Conservation (phyloP, 2,888 invertebrate genomes). For the Melinaea marsaeus region DNA sequence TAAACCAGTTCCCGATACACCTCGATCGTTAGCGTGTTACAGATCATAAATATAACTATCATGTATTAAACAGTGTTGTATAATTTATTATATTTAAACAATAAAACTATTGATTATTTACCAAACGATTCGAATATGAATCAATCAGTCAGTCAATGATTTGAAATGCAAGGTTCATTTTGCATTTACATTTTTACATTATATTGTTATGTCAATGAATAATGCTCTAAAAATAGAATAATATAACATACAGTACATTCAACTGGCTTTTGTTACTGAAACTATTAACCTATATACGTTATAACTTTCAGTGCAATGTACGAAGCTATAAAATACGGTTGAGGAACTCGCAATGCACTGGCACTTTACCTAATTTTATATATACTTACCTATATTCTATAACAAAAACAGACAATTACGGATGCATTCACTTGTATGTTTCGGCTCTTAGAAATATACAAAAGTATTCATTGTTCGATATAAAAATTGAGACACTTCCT, state of each 20-base stretch:
- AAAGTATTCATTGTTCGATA: constrained; percentile 32
- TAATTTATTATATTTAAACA: not conserved
- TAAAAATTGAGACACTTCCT: constrained; percentile 70
- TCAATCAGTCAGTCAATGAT: too few species aligned
- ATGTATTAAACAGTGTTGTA: constrained; percentile 1
- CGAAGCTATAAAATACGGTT: constrained; percentile 63
- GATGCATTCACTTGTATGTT: too few species aligned
- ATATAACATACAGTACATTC: constrained; percentile 60
- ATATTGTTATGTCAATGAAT: constrained; percentile 24
- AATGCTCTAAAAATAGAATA: constrained; percentile 60
- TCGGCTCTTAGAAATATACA: not conserved
- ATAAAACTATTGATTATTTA: too few species aligned
- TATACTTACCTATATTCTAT: too few species aligned
- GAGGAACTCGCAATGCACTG: constrained; percentile 36
- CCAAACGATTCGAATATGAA: too few species aligned
- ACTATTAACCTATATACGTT: constrained; percentile 77
- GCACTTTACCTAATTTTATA: not conserved
- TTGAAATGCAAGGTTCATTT: not conserved
- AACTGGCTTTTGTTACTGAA: constrained; percentile 76
- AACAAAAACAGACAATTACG: too few species aligned
- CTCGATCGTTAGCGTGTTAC: constrained; percentile 22
- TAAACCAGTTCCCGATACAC: constrained; percentile 67
- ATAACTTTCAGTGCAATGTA: constrained; percentile 74
- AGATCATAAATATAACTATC: constrained; percentile 16
- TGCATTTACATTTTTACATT: not conserved